Evolutionary conservation across 2,797 vertebrate genomes (phyloP), one percentile per base, ranked within the genome.

Genomic region (Ambastaia sidthimunki): DNA sequence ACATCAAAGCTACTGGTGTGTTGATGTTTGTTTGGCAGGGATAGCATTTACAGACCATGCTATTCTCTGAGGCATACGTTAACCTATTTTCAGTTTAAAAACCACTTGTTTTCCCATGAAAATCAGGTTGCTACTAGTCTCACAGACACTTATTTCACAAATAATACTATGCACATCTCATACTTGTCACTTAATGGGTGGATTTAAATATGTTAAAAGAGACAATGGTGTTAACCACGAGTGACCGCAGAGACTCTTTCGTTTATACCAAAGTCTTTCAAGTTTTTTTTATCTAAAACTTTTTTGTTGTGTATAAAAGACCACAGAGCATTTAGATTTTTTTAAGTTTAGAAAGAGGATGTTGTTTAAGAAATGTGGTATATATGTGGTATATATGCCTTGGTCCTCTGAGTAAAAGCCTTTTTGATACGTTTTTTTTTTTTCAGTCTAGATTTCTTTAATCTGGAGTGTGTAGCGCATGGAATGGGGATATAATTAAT

Each of bases 181-280:
- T 80, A 76, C 69, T 80, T 78, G 54, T 71, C 57, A 71, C 86
- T 88, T 31, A 12, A 74, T 65, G 21, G 41, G 52, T 18, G 28
- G 3, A 59, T 6, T 34, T 7, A 54, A 67, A 76, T 72, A 23
- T 52, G 50, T 86, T 84, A 66, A 81, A 90, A 87, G 80, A 79
- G 80, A 85, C 76, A 71, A 67, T 80, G 80, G 86, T 85, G 73
- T 66, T 82, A 86, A 44, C 71, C 80, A 85, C 28, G 23, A 73
- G 63, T 48, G 28, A 82, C 80, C 80, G 82, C 80, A 74, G 76
- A 79, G 57, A 83, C 67, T 31, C 72, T 82, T 88, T 91, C 83
- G 77, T 92, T 92, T 87, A 92, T 89, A 93, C 93, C 93, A 94
- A 93, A 94, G 92, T 92, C 84, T 90, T 87, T 80, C 67, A 86